phyloP scores from a whole-genome alignment of 2,797 vertebrate genomes.

The Mareca strepera region DNA sequence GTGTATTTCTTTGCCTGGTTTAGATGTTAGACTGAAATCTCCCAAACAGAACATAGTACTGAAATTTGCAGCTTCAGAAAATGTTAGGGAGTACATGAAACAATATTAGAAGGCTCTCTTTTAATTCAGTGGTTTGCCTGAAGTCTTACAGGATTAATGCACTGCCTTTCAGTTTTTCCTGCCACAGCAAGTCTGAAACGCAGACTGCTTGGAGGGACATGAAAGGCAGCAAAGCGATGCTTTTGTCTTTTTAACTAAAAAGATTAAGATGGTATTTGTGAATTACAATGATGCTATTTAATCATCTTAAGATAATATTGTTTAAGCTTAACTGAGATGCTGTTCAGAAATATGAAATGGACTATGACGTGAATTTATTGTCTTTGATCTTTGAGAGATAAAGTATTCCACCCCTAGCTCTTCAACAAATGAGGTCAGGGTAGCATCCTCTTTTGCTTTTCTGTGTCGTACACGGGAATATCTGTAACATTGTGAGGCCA shows the following conservation, averaged over 20 bases:
- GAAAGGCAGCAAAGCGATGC: slow-evolving; percentile 56
- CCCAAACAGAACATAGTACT: background rate
- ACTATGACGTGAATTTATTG: background rate
- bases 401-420: background rate
- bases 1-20: background rate
- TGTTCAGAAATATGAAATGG: background rate
- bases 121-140: background rate
- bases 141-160: background rate
- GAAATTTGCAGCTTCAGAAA: background rate
- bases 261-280: background rate
- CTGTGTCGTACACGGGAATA: background rate
- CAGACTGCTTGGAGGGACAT: background rate
- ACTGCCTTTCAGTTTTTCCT: background rate
- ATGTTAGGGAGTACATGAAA: background rate
- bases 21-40: background rate
- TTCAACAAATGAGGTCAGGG: background rate
- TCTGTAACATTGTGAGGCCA: background rate
- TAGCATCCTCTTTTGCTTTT: background rate
- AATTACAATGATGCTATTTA: background rate
- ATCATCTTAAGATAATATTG: background rate
- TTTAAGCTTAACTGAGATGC: background rate
- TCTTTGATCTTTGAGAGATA: background rate
- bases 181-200: background rate
- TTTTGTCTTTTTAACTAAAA: slow-evolving; percentile 1
- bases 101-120: background rate